Base-by-base conservation (phyloP, 2,888 invertebrate species). In the Tetranychus truncatus region DNA sequence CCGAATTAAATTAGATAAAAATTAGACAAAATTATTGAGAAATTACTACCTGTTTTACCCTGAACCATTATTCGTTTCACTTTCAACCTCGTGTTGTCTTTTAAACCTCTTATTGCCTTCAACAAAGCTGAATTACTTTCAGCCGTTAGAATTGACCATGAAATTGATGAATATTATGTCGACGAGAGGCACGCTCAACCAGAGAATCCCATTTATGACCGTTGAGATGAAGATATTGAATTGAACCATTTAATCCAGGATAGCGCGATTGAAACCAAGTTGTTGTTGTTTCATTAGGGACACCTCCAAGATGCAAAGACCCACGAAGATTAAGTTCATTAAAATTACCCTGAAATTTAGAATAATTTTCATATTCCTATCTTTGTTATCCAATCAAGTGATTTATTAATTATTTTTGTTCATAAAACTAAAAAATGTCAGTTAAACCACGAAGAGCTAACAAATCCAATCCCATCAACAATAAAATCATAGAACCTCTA, bases 201-300 rank as follows among this genome's bases (percentile, higher is more conserved):
- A 84, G 81, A 76, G 82, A 81, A 75, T 83, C 83, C 77, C 87
- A 87, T 74, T 88, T 87, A 79, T 86, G 86, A 45, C 90, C 91
- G 82, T 91, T 91, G 77, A 91, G 86, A 81, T 89, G 86, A 80
- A 93, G 86, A 83, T 89, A 87, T 85, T 92, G 92, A 81, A 93
- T 87, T n/a, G 91, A 90, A 75, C 93, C 93, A 81, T 87, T 87
- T 24, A 80, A 76, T 6, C 80, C 55, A 2, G 55, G 55, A 15
- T 55, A 55, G 7, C 55, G 55, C 2, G 55, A 55, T 55, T 55
- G 55, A 6, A 55, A 55, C 55, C 55, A 55, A 55, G 11, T 55
- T 15, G 55, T 69, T 69, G 69, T 24, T 69, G 69, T 24, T 9
- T 69, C 84, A 76, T 81, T 81, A 73, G 81, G 81, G 75, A 82